Percentiles rank a stretch among this genome's conserved stretches.
phyloP scores from a whole-genome alignment of 2,113 vertebrate genomes.

The Trochalopteron elliotii region DNA sequence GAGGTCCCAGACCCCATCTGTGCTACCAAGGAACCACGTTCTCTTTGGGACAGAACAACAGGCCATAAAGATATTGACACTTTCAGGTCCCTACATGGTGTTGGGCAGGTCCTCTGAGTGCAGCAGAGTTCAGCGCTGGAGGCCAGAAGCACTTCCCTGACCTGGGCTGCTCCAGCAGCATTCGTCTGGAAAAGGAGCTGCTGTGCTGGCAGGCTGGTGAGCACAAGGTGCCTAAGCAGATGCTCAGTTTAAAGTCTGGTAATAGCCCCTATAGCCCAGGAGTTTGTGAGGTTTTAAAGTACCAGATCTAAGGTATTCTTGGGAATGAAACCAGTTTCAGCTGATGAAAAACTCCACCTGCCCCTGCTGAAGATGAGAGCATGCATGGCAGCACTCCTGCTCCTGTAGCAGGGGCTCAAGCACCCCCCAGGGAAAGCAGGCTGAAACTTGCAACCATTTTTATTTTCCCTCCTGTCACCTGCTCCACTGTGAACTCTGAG shows the following conservation, averaged over 20 bases:
- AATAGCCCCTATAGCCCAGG: neutral
- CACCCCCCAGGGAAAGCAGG: neutral
- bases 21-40: neutral
- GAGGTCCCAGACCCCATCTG: neutral
- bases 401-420: neutral
- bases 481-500: neutral
- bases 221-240: neutral
- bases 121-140: neutral
- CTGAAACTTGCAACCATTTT: neutral
- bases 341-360: neutral
- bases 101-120: neutral
- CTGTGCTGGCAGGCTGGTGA: neutral
- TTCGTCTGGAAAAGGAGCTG: neutral
- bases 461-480: neutral
- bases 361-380: neutral
- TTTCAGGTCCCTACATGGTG: neutral
- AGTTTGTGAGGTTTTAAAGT: neutral
- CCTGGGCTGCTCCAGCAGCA: neutral
- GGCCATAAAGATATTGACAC: accelerated
- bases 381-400: neutral
- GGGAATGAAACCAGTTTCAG: neutral
- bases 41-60: neutral
- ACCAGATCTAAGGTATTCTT: neutral
- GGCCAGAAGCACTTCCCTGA: neutral
- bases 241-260: neutral